Evolutionary conservation across 35 echinoderm and acorn worm genomes (phyloP).

Genomic region (Apostichopus californicus): DNA sequence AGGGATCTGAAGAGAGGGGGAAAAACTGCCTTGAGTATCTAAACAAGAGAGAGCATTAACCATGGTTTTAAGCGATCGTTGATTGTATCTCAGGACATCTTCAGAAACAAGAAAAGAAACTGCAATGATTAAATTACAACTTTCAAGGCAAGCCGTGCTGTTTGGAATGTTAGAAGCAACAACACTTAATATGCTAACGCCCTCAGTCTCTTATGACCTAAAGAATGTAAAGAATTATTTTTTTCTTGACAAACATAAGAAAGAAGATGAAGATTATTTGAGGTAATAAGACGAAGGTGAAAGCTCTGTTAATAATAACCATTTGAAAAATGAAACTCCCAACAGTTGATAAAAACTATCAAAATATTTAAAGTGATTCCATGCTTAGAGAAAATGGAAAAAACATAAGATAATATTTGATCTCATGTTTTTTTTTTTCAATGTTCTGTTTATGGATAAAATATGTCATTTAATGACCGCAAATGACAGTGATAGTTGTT

Average conservation of each 20-base stretch:
- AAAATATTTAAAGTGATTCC: background rate
- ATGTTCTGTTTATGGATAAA: no score
- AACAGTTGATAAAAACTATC: background rate
- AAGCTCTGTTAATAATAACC: background rate
- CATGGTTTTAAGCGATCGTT: background rate
- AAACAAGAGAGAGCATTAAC: background rate
- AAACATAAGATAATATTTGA: no score
- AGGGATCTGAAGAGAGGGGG: background rate
- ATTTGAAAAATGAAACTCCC: background rate
- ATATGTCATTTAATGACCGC: no score
- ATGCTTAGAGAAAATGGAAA: no score
- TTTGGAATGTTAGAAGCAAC: background rate
- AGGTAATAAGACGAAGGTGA: background rate
- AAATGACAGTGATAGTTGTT: no score
- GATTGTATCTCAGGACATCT: background rate
- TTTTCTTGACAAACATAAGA: no score
- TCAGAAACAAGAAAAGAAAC: background rate
- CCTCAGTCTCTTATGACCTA: background rate
- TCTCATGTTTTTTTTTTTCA: no score
- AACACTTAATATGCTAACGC: background rate
- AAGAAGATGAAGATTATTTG: background rate
- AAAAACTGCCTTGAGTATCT: conserved; percentile 19
- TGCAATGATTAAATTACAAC: conserved; percentile 15
- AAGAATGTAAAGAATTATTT: background rate
- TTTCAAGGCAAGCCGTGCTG: background rate